A percentile compares a stretch with the other conserved stretches of the same genome.
Evolutionary conservation across 1,140 invertebrate species (phyloP).

Genomic region (Cherax destructor): DNA sequence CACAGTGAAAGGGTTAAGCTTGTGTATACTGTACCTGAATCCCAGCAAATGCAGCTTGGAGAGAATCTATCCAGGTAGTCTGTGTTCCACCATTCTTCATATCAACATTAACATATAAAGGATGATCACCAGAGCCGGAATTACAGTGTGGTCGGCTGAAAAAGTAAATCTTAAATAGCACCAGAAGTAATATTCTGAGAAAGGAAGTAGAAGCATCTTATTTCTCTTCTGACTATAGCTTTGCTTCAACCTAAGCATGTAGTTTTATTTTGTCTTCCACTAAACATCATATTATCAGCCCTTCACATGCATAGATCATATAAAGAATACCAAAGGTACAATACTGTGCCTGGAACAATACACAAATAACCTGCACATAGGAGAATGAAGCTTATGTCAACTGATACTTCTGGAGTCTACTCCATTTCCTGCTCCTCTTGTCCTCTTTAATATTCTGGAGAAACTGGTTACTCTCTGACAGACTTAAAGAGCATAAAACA

Average conservation of each 20-base stretch:
- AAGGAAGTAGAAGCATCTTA: not conserved
- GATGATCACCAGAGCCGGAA: constrained; percentile 80
- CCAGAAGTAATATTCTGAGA: not conserved
- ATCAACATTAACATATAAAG: constrained; percentile 84
- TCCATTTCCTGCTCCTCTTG: no score
- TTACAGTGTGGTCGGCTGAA: constrained; percentile 77
- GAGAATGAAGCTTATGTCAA: no score
- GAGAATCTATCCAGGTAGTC: constrained; percentile 83
- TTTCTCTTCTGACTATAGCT: not conserved
- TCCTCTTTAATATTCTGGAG: no score
- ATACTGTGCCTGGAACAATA: no score
- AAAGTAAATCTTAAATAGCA: not conserved
- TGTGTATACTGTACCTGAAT: constrained; percentile 77
- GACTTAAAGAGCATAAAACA: no score
- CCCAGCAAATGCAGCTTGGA: constrained; percentile 82
- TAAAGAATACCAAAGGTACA: no score
- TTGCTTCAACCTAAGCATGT: not conserved
- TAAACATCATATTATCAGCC: no score
- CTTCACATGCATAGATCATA: no score
- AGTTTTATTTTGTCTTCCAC: not conserved
- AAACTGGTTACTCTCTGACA: no score
- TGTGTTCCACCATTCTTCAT: constrained; percentile 81
- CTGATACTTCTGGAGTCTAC: no score
- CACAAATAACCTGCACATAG: no score
- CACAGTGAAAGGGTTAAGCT: no score